Conservation (phyloP, 2,888 invertebrate species). For the Cotesia congregata region DNA sequence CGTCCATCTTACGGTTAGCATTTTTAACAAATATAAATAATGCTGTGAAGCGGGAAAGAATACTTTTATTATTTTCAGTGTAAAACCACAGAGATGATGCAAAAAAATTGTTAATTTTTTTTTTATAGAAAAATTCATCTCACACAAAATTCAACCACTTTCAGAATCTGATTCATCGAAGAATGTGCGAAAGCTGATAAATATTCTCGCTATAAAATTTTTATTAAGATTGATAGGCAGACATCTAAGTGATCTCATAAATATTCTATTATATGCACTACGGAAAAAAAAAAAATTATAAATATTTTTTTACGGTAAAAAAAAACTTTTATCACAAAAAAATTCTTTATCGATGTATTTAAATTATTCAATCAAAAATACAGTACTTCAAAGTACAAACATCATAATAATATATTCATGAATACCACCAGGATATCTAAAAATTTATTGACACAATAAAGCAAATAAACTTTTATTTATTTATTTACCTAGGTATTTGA, state of each 20-base stretch:
- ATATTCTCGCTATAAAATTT: neutral
- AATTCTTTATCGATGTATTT: neutral
- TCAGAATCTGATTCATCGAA: neutral
- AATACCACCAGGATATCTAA: neutral
- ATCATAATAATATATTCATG: conserved; percentile 1
- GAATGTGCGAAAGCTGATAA: neutral
- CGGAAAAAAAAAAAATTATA: neutral
- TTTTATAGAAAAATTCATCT: too few relatives aligned
- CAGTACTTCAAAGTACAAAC: neutral
- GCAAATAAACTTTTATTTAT: neutral
- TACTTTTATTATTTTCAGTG: too few relatives aligned
- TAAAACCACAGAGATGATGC: too few relatives aligned
- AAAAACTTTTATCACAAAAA: neutral
- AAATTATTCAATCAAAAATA: conserved; percentile 1
- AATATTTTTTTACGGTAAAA: neutral
- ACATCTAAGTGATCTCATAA: neutral
- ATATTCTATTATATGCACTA: neutral
- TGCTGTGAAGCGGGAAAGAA: too few relatives aligned
- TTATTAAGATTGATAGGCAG: neutral
- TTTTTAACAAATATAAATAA: too few relatives aligned
- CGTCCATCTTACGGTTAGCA: too few relatives aligned
- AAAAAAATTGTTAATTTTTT: too few relatives aligned
- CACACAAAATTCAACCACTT: too few relatives aligned
- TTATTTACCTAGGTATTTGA: neutral
- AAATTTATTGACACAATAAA: neutral